Conservation (phyloP, 2,797 vertebrate genomes). For the Phrynocephalus guinanensis region DNA sequence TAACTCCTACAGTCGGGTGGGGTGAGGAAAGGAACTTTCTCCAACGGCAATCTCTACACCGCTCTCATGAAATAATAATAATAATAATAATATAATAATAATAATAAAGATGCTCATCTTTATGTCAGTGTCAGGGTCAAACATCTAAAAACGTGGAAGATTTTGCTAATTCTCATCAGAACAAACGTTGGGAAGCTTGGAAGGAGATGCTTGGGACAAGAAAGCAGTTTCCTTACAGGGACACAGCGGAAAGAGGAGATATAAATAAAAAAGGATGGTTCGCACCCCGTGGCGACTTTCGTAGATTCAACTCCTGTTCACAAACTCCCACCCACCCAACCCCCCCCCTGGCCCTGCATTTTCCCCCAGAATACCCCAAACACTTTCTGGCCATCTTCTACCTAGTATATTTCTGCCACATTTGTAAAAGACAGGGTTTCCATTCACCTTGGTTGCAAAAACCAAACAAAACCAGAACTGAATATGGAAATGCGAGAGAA, state of each 20-base stretch:
- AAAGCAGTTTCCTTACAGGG: conserved; percentile 82
- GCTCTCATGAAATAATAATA: conserved; percentile 39
- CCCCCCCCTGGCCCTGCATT: conserved; percentile 35
- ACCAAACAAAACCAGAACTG: conserved; percentile 57
- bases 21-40: conserved; percentile 66
- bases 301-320: conserved; percentile 62
- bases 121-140: conserved; percentile 73
- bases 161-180: conserved; percentile 77
- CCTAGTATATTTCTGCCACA: conserved; percentile 53
- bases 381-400: no score
- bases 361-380: conserved; percentile 9
- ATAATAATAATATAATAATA: conserved; percentile 46
- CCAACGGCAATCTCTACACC: conserved; percentile 76
- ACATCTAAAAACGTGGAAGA: conserved; percentile 66
- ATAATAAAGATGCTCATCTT: conserved; percentile 71
- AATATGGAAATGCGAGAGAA: conserved; percentile 72
- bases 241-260: conserved; percentile 77
- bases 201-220: conserved; percentile 74
- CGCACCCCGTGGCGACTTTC: conserved; percentile 74
- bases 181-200: conserved; percentile 70
- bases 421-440: conserved; percentile 59
- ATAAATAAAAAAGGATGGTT: conserved; percentile 73
- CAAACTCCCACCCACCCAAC: neutral
- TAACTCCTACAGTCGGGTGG: conserved; percentile 77
- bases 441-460: conserved; percentile 52